A percentile compares a stretch with the other conserved stretches of the same genome.
phyloP scores from a whole-genome alignment of 2,113 vertebrate species.

The Dasyprocta punctata region DNA sequence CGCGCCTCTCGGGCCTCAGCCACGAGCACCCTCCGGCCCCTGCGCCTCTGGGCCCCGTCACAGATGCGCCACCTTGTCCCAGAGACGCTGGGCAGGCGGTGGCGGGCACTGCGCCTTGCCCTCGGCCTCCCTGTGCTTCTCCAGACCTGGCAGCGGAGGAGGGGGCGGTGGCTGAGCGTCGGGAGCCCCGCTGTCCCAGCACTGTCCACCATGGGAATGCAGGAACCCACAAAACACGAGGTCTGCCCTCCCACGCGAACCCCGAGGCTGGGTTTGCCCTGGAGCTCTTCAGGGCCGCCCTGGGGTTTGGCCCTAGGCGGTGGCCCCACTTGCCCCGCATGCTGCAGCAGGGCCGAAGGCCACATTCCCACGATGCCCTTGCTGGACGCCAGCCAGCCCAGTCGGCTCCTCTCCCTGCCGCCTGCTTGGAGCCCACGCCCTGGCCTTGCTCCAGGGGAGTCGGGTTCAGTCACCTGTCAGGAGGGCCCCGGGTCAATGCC shows the following conservation, averaged over 20 bases:
- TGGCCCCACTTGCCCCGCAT: background rate
- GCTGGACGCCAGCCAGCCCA: conserved; percentile 46
- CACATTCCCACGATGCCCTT: conserved; percentile 25
- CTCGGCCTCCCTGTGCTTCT: background rate
- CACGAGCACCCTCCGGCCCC: accelerated
- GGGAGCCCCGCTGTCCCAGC: background rate
- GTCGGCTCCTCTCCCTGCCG: background rate
- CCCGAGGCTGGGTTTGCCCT: background rate
- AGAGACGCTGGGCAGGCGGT: accelerated
- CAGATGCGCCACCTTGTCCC: background rate
- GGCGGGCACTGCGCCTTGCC: background rate
- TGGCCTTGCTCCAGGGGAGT: background rate
- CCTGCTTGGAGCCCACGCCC: background rate
- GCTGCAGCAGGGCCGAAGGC: background rate
- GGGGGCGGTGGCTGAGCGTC: accelerated
- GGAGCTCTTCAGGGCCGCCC: background rate
- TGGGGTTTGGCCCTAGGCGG: background rate
- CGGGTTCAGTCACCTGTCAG: background rate
- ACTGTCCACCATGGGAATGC: accelerated
- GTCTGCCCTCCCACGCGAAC: background rate
- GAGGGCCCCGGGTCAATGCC: background rate
- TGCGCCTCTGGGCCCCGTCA: accelerated
- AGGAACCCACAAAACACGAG: background rate
- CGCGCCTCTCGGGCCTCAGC: background rate
- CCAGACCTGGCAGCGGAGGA: background rate